Evolutionary conservation across 2,113 vertebrate species (phyloP).

Genomic region (Meles meles): DNA sequence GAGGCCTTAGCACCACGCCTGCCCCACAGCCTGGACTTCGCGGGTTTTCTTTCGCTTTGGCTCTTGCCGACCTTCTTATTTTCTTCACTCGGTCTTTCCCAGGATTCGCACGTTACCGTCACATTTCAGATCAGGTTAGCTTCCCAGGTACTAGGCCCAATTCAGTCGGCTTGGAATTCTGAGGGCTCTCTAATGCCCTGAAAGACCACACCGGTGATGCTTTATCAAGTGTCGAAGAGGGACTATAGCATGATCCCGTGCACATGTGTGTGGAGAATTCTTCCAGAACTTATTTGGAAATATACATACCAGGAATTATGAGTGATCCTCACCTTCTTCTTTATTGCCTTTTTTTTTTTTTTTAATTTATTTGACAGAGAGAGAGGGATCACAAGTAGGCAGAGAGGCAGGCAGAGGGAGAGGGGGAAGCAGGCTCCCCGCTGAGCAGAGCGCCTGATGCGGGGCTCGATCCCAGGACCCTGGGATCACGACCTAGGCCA

Average conservation of each 20-base stretch:
- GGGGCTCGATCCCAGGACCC: too few relatives aligned
- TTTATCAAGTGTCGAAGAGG: not conserved
- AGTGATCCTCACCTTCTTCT: not conserved
- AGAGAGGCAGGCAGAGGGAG: too few relatives aligned
- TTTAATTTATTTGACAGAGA: not conserved
- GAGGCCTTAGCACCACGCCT: too few relatives aligned
- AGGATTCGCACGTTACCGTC: not conserved
- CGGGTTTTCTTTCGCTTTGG: not conserved
- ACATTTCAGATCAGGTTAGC: not conserved
- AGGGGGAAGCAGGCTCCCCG: too few relatives aligned
- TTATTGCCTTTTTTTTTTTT: not conserved
- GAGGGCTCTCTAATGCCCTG: not conserved
- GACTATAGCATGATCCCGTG: not conserved
- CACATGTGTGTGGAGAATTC: not conserved
- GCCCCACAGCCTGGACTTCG: not conserved
- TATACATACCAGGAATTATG: not conserved
- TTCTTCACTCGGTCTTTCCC: not conserved
- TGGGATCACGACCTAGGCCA: too few relatives aligned
- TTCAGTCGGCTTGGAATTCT: conserved; percentile 4
- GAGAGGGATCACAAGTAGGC: too few relatives aligned
- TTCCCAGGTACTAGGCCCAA: not conserved
- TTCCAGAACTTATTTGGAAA: not conserved
- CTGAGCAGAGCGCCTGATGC: too few relatives aligned
- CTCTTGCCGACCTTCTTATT: not conserved
- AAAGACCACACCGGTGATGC: not conserved